Conservation (phyloP, 2,113 vertebrate species). For the Chaetodon trifascialis region DNA sequence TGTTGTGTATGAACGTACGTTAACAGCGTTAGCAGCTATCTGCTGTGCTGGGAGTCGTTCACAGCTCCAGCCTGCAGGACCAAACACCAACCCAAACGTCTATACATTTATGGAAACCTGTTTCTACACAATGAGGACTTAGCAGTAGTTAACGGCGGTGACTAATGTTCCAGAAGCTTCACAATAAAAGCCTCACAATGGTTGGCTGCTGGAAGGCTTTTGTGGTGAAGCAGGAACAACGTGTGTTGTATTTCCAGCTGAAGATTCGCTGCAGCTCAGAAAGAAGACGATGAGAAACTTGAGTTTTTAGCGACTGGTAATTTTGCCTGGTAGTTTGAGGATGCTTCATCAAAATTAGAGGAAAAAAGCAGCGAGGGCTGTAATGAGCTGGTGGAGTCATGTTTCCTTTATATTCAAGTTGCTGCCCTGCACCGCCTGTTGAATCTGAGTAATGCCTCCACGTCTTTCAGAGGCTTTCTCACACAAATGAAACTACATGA, state of each 20-base stretch:
- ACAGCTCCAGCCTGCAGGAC: not conserved
- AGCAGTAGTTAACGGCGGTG: constrained; percentile 7
- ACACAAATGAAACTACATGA: not conserved
- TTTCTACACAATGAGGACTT: not conserved
- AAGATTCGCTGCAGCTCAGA: constrained; percentile 6
- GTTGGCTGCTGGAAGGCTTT: constrained; percentile 1
- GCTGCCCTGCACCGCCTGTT: not conserved
- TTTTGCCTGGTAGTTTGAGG: constrained; percentile 5
- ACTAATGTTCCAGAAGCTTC: constrained; percentile 15
- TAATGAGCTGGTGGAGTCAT: not conserved
- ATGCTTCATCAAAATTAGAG: not conserved
- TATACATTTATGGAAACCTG: not conserved
- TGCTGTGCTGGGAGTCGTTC: not conserved
- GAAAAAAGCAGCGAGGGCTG: not conserved
- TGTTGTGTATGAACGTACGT: not conserved
- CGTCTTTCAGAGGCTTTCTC: not conserved
- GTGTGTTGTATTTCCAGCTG: constrained; percentile 1
- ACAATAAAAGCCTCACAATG: constrained; percentile 13
- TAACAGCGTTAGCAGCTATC: not conserved
- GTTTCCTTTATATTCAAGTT: not conserved
- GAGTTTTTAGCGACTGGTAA: not conserved
- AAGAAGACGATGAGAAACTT: not conserved
- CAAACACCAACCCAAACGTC: not conserved
- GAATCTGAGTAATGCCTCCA: not conserved
- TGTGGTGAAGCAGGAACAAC: constrained; percentile 22